phyloP scores from a whole-genome alignment of 1,140 invertebrate species.

The Pteromalus puparum region DNA sequence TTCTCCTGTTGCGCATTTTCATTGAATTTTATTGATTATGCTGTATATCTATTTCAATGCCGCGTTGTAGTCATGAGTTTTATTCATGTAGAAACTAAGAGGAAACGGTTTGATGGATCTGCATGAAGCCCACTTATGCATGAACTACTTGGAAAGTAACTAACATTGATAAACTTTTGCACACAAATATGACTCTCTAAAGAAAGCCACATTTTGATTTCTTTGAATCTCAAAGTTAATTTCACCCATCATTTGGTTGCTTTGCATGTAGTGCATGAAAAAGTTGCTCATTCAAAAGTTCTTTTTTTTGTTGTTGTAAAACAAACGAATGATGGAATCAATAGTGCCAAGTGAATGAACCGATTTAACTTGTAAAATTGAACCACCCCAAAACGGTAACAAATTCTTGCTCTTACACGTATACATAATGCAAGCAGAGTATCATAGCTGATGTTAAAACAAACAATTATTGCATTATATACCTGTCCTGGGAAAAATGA shows the following conservation, averaged over 20 bases:
- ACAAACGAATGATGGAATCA: neutral
- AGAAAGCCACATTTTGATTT: neutral
- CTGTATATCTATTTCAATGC: neutral
- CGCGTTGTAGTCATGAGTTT: neutral
- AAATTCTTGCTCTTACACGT: neutral
- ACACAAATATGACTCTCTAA: neutral
- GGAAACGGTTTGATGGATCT: neutral
- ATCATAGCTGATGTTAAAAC: neutral
- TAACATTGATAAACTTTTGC: neutral
- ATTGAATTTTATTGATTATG: conserved; percentile 1
- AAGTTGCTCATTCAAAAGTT: neutral
- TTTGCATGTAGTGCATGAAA: neutral
- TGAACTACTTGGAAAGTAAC: conserved; percentile 1
- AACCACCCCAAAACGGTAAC: neutral
- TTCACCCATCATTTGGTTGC: neutral
- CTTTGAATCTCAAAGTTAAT: neutral
- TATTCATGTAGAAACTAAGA: neutral
- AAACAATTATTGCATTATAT: conserved; percentile 36
- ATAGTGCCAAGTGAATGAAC: conserved; percentile 40
- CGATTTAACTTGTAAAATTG: neutral
- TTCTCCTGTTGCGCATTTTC: neutral
- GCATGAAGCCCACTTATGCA: neutral
- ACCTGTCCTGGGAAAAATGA: conserved; percentile 36
- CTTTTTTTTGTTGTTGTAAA: neutral
- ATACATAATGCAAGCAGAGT: conserved; percentile 6